Percentiles rank a stretch among this genome's conserved stretches.
Evolutionary conservation across 37 sponge, comb jelly and placozoan genomes (phyloP).

Genomic region (Spongia lamella): DNA sequence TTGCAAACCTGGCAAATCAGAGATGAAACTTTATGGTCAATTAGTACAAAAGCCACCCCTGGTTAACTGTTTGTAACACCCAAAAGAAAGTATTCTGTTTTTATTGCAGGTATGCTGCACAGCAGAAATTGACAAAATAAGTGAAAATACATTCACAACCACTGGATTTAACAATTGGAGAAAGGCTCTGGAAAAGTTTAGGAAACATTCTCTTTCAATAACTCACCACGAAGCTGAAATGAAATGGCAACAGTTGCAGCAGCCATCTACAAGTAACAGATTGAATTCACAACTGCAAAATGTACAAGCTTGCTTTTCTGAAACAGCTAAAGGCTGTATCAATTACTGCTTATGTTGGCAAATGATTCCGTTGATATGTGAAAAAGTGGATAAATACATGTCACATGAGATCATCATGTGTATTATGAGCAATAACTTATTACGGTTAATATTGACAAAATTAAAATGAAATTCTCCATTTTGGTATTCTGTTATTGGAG

Average conservation of each 20-base stretch:
- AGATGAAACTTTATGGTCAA: no score
- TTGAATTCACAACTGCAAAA: constrained; percentile 12
- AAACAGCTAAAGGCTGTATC: constrained; percentile 37
- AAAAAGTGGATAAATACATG: no score
- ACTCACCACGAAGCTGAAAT: constrained; percentile 31
- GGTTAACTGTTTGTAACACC: no score
- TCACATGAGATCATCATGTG: constrained; percentile 5
- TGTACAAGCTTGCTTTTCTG: constrained; percentile 11
- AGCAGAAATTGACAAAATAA: no score
- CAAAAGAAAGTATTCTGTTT: no score
- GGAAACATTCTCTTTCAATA: constrained; percentile 2
- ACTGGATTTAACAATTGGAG: constrained; percentile 64
- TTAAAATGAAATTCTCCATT: no score
- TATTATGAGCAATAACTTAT: background rate
- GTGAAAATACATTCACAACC: no score
- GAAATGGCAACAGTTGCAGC: constrained; percentile 11
- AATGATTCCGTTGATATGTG: no score
- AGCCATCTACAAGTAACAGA: background rate
- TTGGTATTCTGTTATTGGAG: constrained; percentile 54
- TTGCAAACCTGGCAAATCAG: no score
- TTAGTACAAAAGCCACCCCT: no score
- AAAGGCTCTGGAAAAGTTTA: constrained; percentile 43
- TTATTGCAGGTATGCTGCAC: no score
- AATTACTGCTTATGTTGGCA: constrained; percentile 18
- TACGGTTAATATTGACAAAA: no score